A percentile compares a stretch with the other conserved stretches of the same genome.
Evolutionary conservation across 1,140 invertebrate species (phyloP).

Genomic region (Eubasilissa regina): DNA sequence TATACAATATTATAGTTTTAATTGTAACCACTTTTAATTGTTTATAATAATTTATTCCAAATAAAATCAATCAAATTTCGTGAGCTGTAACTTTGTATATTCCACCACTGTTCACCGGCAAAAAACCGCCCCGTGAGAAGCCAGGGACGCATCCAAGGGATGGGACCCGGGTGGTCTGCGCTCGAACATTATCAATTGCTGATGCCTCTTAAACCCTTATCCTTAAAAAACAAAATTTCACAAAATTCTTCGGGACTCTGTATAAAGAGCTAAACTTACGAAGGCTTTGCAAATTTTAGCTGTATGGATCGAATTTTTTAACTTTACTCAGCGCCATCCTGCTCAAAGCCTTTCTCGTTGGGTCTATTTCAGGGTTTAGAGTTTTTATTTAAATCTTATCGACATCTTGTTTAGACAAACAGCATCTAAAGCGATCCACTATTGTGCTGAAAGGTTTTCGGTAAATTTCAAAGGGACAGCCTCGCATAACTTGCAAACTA

Average conservation of each 20-base stretch:
- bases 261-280: too few species aligned
- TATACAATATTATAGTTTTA: too few species aligned
- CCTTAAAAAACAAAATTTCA: too few species aligned
- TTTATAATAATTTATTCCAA: too few species aligned
- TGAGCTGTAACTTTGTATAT: not conserved
- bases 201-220: not conserved
- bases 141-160: slow-evolving; percentile 3
- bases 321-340: not conserved
- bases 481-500: not conserved
- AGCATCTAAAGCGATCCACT: slow-evolving; percentile 41
- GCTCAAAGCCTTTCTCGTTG: not conserved
- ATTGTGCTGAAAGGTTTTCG: slow-evolving; percentile 31
- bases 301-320: slow-evolving; percentile 1
- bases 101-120: not conserved
- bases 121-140: slow-evolving; percentile 16
- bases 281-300: not conserved
- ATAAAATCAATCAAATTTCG: not conserved
- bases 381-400: slow-evolving; percentile 57
- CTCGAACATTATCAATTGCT: slow-evolving; percentile 31
- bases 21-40: too few species aligned
- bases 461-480: slow-evolving; percentile 37
- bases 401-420: slow-evolving; percentile 58
- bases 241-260: too few species aligned
- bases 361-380: slow-evolving; percentile 1
- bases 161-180: slow-evolving; percentile 19